Percentiles rank a stretch among this genome's conserved stretches.
These are phyloP conservation scores for Monodelphis domestica DNA, from an alignment of 2,797 vertebrate species.

Conservation along the genomic window DNA sequence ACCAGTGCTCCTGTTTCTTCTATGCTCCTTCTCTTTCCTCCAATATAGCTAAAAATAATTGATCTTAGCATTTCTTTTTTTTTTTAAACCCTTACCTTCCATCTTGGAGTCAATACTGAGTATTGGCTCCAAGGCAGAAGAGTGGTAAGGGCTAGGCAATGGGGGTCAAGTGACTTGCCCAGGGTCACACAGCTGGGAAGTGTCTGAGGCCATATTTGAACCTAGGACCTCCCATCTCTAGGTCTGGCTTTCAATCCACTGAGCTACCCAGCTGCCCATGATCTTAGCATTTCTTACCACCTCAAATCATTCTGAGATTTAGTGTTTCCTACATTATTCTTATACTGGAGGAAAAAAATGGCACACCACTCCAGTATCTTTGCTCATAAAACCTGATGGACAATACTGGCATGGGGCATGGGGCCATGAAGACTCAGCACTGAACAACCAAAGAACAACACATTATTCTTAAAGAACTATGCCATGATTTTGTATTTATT, in stretches of 20 bases:
- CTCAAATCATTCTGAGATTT: not conserved
- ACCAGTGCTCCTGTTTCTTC: too few relatives aligned
- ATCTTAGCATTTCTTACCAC: not conserved
- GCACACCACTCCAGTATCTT: not conserved
- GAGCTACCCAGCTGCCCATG: too few relatives aligned
- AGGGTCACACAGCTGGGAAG: too few relatives aligned
- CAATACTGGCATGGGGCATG: not conserved
- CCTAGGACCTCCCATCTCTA: too few relatives aligned
- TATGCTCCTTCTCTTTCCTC: not conserved
- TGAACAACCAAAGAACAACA: not conserved
- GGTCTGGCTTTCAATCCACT: too few relatives aligned
- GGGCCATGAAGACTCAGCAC: not conserved
- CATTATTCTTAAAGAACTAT: not conserved
- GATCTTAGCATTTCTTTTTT: not conserved
- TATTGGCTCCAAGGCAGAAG: too few relatives aligned
- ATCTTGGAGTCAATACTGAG: too few relatives aligned
- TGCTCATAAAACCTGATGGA: not conserved
- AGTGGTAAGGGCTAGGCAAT: too few relatives aligned
- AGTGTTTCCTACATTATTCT: not conserved
- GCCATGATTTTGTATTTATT: not conserved
- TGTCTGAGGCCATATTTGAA: too few relatives aligned
- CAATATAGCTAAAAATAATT: not conserved
- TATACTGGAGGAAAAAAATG: not conserved
- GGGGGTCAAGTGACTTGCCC: too few relatives aligned
- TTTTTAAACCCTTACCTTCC: too few relatives aligned